Evolutionary conservation across 2,113 vertebrate species (phyloP), one percentile per base, ranked within the genome.

Genomic region (Chloebia gouldiae): DNA sequence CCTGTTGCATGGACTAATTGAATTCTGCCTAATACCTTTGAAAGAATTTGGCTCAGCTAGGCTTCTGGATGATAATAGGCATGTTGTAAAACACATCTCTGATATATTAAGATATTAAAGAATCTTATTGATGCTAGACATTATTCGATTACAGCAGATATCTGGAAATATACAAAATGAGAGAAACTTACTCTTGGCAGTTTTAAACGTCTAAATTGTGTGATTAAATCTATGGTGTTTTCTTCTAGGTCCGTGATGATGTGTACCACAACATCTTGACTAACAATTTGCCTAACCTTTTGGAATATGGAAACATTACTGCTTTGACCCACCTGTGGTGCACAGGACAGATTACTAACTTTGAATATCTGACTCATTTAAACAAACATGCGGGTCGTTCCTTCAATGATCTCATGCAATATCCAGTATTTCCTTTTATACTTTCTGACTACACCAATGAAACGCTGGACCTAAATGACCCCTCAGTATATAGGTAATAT

Each of bases 361-460:
- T 99, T 80, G 99, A 99, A 91, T 99, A 99, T 95, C 98, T 99
- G 95, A 99, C 99, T 13, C 99, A 99, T 90, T 98, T 99, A 92
- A 99, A 99, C 98, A 99, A 99, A 96, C 99, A 99, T 35, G 99
- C 99, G 0, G 99, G 99, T 9, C 99, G 99, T 89, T 99, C 99
- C 92, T 99, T 99, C 97, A 99, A 99, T 77, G 99, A 99, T 93
- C 98, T 99, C 92, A 99, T 99, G 99, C 99, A 99, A 94, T 99
- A 99, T 94, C 99, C 99, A 1, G 99, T 99, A 92, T 99, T 99
- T 98, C 99, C 99, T 19, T 99, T 99, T 81, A 99, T 99, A 88
- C 98, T 99, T 87, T 97, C 98, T 44, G 99, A 99, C 96, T 99
- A 99, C 91, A 97, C 96, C 90, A 99, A 81, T 75, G 99, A 99